A percentile compares a stretch with the other conserved stretches of the same genome.
phyloP scores from a whole-genome alignment of 92 coral and sea anemone species.

The Hydrozoanthus gracilis region DNA sequence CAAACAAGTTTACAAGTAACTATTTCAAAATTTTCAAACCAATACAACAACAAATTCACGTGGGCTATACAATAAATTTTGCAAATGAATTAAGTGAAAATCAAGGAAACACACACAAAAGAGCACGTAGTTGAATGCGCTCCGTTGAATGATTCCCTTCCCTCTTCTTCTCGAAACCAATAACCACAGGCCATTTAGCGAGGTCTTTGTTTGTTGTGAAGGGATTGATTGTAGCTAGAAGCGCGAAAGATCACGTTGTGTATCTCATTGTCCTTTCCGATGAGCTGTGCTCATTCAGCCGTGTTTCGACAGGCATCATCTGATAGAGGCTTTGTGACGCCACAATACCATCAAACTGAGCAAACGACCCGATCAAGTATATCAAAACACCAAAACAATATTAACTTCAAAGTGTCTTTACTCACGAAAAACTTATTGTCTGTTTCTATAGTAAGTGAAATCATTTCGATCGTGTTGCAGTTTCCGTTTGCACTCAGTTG shows the following conservation, averaged over 20 bases:
- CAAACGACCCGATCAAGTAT: neutral
- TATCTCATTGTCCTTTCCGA: neutral
- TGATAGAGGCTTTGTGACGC: slow-evolving; percentile 14
- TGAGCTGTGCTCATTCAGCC: neutral
- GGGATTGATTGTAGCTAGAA: neutral
- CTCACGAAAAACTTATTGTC: slow-evolving; percentile 36
- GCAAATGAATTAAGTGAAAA: too few relatives aligned
- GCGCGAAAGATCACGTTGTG: neutral
- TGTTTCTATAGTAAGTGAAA: slow-evolving; percentile 24
- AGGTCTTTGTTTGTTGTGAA: too few relatives aligned
- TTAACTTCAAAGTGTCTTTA: slow-evolving; percentile 13
- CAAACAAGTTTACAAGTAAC: too few relatives aligned
- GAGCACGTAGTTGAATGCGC: too few relatives aligned
- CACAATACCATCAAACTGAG: slow-evolving; percentile 6
- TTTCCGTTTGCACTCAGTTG: slow-evolving; percentile 23
- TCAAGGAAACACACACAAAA: too few relatives aligned
- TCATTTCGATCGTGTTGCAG: neutral
- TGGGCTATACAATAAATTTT: too few relatives aligned
- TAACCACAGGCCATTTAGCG: too few relatives aligned
- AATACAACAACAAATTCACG: too few relatives aligned
- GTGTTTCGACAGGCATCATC: neutral
- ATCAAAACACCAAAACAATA: slow-evolving; percentile 26
- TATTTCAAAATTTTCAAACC: too few relatives aligned
- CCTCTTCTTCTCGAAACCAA: too few relatives aligned
- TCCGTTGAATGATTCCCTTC: too few relatives aligned